Base-by-base conservation (phyloP, 2,113 vertebrate genomes). In the Periophthalmus modestus region DNA sequence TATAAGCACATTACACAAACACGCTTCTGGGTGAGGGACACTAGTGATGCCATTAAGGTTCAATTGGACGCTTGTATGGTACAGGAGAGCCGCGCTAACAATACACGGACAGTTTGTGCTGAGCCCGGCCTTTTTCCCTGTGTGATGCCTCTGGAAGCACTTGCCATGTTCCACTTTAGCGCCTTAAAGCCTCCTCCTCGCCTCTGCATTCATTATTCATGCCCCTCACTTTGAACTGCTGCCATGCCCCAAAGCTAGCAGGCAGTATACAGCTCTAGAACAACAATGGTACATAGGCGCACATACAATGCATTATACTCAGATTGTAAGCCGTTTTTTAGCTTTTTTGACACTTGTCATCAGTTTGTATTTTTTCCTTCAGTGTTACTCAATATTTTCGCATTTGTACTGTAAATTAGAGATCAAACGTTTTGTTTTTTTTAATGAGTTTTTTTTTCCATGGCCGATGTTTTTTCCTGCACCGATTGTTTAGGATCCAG, bases 161-260 rank as follows among this genome's bases (percentile, higher is more conserved):
- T 88, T 71, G 79, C 81, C 87, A 80, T 86, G 81, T 85, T 89
- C 84, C 87, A 85, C 87, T 92, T 85, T 82, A 84, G 82, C 78
- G 80, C 87, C 89, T 90, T 87, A 77, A 84, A 89, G 76, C 75
- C 78, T 82, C 75, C 84, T 85, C 77, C 84, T 82, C 65, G 75
- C 70, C 85, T 86, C 24, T 83, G 85, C 90, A 88, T 92, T 89
- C 74, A 91, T 92, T 90, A 91, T 92, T 91, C 85, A 91, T 89
- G 47, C 54, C 24, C 12, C 79, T 75, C 76, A 77, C 87, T 89
- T 89, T 86, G 82, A 89, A 82, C 75, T 50, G 67, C 71, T 54
- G 78, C 59, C 73, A 48, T 77, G 72, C 76, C 77, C 36, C 11
- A 88, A 72, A 90, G 85, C 81, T 80, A 80, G 66, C 70, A 33